These are phyloP conservation scores for Chydorus sphaericus DNA, from an alignment of 2,888 invertebrate species.

Conservation along the genomic window DNA sequence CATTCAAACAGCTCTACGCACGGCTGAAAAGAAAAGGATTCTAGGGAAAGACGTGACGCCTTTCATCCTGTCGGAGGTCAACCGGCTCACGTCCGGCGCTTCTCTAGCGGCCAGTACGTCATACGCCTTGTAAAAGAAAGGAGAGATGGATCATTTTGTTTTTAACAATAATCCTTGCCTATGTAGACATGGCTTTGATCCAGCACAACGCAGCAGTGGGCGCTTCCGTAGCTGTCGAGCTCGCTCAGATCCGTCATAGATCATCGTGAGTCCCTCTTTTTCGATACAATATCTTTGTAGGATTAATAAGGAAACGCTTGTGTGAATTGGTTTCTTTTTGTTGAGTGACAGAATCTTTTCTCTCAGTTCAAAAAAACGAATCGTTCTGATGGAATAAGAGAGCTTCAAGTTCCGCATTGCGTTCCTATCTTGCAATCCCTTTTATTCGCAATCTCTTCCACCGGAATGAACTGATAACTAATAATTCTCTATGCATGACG, in stretches of 20 bases:
- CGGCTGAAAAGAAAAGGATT: constrained; percentile 44
- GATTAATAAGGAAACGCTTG: too few species aligned
- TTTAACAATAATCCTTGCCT: background rate
- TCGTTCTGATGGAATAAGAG: too few species aligned
- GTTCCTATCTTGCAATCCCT: background rate
- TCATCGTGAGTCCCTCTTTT: background rate
- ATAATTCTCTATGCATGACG: too few species aligned
- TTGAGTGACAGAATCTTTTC: background rate
- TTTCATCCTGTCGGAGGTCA: constrained; percentile 63
- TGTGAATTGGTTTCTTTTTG: too few species aligned
- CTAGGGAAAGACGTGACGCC: constrained; percentile 84
- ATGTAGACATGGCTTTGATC: constrained; percentile 72
- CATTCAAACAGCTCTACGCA: constrained; percentile 50
- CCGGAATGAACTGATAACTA: too few species aligned
- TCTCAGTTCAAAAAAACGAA: too few species aligned
- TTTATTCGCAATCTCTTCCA: background rate
- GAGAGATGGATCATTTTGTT: too few species aligned
- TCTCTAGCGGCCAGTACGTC: constrained; percentile 72
- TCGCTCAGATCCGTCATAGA: constrained; percentile 23
- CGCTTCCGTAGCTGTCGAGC: constrained; percentile 56
- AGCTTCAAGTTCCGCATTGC: background rate
- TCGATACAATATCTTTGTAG: too few species aligned
- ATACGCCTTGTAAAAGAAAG: too few species aligned
- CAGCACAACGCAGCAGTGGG: constrained; percentile 82
- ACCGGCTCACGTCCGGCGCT: constrained; percentile 60